These are phyloP conservation scores for Pseudotriccus pelzelni DNA, from an alignment of 2,797 vertebrate species.

Conservation along the genomic window DNA sequence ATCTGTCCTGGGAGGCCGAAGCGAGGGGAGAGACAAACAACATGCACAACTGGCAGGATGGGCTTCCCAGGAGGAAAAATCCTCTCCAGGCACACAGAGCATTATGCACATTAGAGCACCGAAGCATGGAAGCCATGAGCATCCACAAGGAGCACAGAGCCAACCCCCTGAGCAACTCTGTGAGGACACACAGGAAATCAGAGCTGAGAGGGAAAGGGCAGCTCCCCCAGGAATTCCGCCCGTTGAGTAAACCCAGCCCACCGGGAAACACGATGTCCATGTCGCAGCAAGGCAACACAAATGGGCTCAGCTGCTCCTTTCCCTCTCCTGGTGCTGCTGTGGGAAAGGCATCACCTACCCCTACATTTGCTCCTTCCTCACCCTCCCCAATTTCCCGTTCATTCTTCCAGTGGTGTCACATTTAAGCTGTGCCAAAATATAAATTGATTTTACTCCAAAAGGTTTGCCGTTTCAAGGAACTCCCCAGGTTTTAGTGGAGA, in stretches of 20 bases:
- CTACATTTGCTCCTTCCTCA: neutral
- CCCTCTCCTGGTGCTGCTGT: neutral
- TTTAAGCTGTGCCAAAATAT: neutral
- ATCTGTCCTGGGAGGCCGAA: neutral
- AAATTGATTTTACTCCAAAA: neutral
- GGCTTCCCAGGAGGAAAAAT: neutral
- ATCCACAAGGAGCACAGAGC: neutral
- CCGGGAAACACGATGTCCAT: fast-evolving
- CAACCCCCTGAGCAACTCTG: neutral
- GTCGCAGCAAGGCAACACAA: neutral
- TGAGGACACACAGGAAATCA: neutral
- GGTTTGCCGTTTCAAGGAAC: neutral
- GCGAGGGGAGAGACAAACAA: neutral
- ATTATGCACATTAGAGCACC: neutral
- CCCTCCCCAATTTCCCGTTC: neutral
- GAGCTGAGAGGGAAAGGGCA: neutral
- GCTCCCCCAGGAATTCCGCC: neutral
- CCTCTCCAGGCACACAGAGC: neutral
- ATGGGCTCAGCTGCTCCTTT: neutral
- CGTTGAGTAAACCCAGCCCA: neutral
- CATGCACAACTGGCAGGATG: neutral
- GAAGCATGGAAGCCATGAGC: neutral
- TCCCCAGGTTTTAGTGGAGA: neutral
- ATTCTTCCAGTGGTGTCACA: neutral
- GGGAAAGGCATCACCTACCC: neutral